Evolutionary conservation across 2,797 vertebrate genomes (phyloP), one percentile per base, ranked within the genome.

Genomic region (Cossypha heuglini): DNA sequence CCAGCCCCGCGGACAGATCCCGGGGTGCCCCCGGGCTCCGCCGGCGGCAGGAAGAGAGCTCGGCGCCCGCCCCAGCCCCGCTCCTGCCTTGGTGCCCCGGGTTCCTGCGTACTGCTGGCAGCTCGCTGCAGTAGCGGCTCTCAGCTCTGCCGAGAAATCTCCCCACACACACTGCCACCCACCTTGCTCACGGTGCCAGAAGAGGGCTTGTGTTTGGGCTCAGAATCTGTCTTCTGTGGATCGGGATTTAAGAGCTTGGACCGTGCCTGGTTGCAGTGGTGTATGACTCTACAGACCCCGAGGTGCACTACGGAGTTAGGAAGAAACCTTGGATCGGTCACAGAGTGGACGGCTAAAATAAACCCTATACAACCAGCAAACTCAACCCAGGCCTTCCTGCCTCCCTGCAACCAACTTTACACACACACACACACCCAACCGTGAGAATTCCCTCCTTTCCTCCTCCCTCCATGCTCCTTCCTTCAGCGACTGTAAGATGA

Each of bases 401-500:
- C 22, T 91, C 37, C 42, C 29, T 72, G 55, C 55, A 67, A 67
- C 33, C 78, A 95, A 94, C 86, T 96, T 95, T 62, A 73, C 20
- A 42, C 42, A 42, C 42, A 42, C 17, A 42, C 62, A 81, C 49
- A 66, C 15, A 38, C 26, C 6, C 43, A 58, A 4, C 31, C 0
- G 2, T 3, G 8, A 91, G 59, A 87, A 82, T 93, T 92, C 33
- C 25, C 35, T 82, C 10, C 51, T 90, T 79, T 86, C 87, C 63
- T 95, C n/a, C 69, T 87, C 42, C 31, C 31, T 93, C 63, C 28
- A 20, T 2, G 35, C 46, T 78, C 16, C 52, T 91, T 94, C 88
- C 38, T 84, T 79, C 35, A 5, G 77, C 37, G 15, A 66, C 87
- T 87, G 54, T 72, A 96, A 87, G 62, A 97, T 95, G 88, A 96